Base-by-base conservation (phyloP, 2,888 invertebrate genomes). In the Hypolimnas misippus region DNA sequence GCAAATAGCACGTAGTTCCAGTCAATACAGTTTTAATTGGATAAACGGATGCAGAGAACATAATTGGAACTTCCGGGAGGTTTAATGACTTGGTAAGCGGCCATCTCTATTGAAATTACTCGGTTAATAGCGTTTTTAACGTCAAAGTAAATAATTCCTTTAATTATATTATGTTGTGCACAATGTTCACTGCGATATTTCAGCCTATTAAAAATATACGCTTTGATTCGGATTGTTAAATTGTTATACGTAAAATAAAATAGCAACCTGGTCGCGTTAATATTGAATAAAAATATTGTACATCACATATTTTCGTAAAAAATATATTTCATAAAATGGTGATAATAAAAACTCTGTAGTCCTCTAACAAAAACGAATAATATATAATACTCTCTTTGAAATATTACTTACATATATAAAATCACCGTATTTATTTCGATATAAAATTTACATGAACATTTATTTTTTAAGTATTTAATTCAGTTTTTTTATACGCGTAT, bases 21-120 rank as follows among this genome's bases (percentile, higher is more conserved):
- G 62, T 63, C 66, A 68, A 66, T 68, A 66, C 66, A 54, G 56
- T 65, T 66, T 68, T 70, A 70, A 70, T 70, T 70, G 69, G 68
- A 68, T 68, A 68, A 68, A 62, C 68, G 68, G 58, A 67, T 65
- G 62, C 65, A 65, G 62, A 59, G 67, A 35, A 67, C 44, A 65
- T 68, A 68, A 69, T 69, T 69, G 69, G 68, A 65, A 61, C 60
- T 62, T 60, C 67, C 63, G 55, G 57, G 25, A 55, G 51, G 57
- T 46, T 60, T 64, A 68, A 68, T 68, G 68, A 68, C 62, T 64
- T 62, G 60, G 65, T 65, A 60, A 65, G 63, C 57, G 66, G 62
- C 59, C 54, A 64, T 60, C 63, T 67, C 61, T 61, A 63, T 63
- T 67, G 55, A 60, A 68, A 66, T 64, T 52, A 68, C 62, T 66